A percentile compares a stretch with the other conserved stretches of the same genome.
Evolutionary conservation across 1,140 invertebrate species (phyloP).

Genomic region (Ridgeia piscesae): DNA sequence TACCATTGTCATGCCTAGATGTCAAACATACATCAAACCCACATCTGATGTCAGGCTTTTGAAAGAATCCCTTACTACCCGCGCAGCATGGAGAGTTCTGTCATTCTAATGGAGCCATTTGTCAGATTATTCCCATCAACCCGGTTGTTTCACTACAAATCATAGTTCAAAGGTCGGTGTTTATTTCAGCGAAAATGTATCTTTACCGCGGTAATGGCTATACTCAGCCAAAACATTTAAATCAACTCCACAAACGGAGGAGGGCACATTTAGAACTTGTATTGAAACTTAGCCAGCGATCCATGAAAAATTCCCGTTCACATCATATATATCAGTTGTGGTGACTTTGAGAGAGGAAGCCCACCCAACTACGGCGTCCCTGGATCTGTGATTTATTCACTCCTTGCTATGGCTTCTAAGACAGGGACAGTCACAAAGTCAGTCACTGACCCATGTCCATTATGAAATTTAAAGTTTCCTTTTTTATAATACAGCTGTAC

Average conservation of each 20-base stretch:
- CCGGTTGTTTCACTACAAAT: not conserved
- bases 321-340: not conserved
- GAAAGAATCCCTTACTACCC: not conserved
- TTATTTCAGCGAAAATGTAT: not conserved
- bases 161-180: not conserved
- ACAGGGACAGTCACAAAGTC: too few species aligned
- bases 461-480: too few species aligned
- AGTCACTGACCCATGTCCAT: too few species aligned
- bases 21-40: not conserved
- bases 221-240: not conserved
- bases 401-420: too few species aligned
- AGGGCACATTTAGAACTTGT: too few species aligned
- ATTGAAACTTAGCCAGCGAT: not conserved
- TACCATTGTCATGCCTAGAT: not conserved
- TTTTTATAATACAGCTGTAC: too few species aligned
- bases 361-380: not conserved
- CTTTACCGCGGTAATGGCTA: not conserved
- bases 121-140: not conserved
- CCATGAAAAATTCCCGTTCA: slow-evolving; percentile 1
- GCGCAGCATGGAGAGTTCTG: not conserved
- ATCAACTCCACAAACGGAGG: too few species aligned
- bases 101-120: not conserved
- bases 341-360: not conserved
- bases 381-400: not conserved
- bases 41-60: not conserved